A percentile compares a stretch with the other conserved stretches of the same genome.
These are phyloP conservation scores for Merops nubicus DNA, from an alignment of 2,113 vertebrate genomes.

Conservation along the genomic window DNA sequence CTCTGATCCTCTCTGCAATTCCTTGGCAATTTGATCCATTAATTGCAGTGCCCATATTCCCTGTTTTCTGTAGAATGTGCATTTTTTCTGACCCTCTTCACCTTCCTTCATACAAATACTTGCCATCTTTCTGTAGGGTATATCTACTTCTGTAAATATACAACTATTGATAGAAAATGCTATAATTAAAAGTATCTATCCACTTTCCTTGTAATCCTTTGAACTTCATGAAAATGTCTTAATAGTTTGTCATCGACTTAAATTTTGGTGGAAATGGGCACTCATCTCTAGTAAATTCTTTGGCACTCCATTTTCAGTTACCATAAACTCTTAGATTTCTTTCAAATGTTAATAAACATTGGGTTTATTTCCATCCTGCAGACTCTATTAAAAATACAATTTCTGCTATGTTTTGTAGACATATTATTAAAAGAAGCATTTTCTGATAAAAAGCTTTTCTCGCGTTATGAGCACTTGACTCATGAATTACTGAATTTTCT, in stretches of 20 bases:
- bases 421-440: not conserved
- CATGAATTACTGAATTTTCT: not conserved
- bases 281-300: not conserved
- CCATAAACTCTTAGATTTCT: not conserved
- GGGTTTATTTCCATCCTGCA: not conserved
- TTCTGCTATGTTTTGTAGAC: not conserved
- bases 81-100: not conserved
- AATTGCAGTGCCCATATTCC: slow-evolving; percentile 25
- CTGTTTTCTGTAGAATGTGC: not conserved
- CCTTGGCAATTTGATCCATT: slow-evolving; percentile 50
- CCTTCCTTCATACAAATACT: not conserved
- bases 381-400: not conserved
- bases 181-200: slow-evolving; percentile 12
- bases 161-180: not conserved
- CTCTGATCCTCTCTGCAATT: slow-evolving; percentile 43
- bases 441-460: not conserved
- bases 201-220: not conserved
- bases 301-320: not conserved
- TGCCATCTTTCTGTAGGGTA: not conserved
- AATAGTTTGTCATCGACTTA: not conserved
- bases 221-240: not conserved
- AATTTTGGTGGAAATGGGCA: not conserved
- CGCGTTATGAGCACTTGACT: not conserved
- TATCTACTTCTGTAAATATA: not conserved
- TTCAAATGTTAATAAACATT: not conserved